phyloP scores from a whole-genome alignment of 2,888 invertebrate genomes.

The Leucophora obtusa region DNA sequence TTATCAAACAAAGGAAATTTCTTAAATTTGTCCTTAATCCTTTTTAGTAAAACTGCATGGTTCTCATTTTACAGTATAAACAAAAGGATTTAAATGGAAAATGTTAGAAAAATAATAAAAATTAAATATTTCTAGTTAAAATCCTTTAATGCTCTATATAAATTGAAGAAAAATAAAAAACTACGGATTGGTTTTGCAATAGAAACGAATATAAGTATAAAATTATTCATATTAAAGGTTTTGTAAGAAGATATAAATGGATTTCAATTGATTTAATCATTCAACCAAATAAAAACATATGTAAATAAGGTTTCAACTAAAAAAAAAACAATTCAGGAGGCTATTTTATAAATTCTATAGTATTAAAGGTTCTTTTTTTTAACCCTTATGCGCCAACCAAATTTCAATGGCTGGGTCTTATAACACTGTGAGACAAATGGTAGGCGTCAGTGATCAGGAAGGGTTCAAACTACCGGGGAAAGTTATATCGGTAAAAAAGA shows the following conservation, averaged over 20 bases:
- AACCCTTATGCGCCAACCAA: too few species aligned
- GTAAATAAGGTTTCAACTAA: slow-evolving; percentile 21
- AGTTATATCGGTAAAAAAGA: too few species aligned
- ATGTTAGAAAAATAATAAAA: slow-evolving; percentile 27
- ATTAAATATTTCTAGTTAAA: slow-evolving; percentile 35
- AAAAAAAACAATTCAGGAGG: too few species aligned
- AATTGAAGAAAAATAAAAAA: slow-evolving; percentile 48
- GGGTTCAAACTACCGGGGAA: too few species aligned
- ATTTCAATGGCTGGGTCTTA: too few species aligned
- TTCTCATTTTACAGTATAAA: slow-evolving; percentile 13
- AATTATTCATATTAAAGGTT: slow-evolving; percentile 20
- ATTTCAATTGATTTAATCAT: slow-evolving; percentile 28
- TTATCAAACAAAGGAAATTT: slow-evolving; percentile 3
- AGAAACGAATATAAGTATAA: background rate
- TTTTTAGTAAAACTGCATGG: slow-evolving; percentile 17
- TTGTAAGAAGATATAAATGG: slow-evolving; percentile 1
- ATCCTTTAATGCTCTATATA: slow-evolving; percentile 35
- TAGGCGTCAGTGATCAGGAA: too few species aligned
- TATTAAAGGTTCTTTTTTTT: too few species aligned
- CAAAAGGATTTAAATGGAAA: slow-evolving; percentile 23
- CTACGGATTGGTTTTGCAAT: background rate
- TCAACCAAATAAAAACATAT: slow-evolving; percentile 1
- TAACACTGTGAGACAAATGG: too few species aligned
- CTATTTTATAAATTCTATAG: too few species aligned
- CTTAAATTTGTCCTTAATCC: slow-evolving; percentile 34